Base-by-base conservation (phyloP, 2,113 vertebrate genomes). In the Scolopax mira region DNA sequence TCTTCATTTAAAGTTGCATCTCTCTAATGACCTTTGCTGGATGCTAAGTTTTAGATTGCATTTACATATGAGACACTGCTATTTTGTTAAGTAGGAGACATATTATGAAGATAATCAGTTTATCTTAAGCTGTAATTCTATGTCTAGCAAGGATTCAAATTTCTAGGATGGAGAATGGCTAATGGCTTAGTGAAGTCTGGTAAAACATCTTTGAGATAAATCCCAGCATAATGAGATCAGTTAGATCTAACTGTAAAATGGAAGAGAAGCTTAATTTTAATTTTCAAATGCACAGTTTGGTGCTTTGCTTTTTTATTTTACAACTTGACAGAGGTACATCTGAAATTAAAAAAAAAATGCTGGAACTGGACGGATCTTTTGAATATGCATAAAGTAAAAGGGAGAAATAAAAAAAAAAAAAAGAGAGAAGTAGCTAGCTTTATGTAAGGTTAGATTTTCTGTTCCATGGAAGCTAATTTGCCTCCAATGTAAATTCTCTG, bases 61-160 rank as follows among this genome's bases (percentile, higher is more conserved):
- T 96, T 96, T 96, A 58, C 96, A 93, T 96, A 94, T 79, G 88
- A 93, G 90, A 96, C 94, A 89, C 41, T 92, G 75, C 82, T 96
- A 52, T 90, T 95, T 95, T 94, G 79, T 93, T 92, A 89, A 96
- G 88, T 70, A 95, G 93, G 65, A 96, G 88, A 87, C 88, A 81
- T 89, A 57, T 71, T 96, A 95, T 74, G 41, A 79, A 69, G 52
- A 90, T 95, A 97, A 97, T 94, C 88, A 89, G 93, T 97, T 96
- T 94, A 96, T 96, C 96, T 95, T 90, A 88, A 89, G 88, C n/a
- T 85, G 42, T 96, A 96, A 97, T 94, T 95, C 79, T 92, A 75
- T 73, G 94, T 97, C 96, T 96, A 97, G 92, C 61, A 72, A 89
- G 49, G 93, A 97, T 97, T 97, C 96, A 97, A 93, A 97, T 97